Conservation (phyloP, 2,113 vertebrate genomes). For the Zapornia atra region DNA sequence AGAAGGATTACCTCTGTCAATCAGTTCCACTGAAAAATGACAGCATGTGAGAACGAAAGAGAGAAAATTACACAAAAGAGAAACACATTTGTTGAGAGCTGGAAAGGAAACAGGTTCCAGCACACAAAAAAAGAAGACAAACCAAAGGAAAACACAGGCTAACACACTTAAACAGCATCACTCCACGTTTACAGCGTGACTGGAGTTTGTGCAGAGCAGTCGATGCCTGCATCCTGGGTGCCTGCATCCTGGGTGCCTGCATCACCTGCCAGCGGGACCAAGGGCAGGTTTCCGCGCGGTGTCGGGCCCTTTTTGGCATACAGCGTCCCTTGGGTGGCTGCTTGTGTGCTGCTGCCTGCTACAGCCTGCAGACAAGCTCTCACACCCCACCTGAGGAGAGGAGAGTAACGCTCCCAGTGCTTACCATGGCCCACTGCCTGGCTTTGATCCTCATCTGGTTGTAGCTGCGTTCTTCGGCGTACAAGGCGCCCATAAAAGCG, state of each 20-base stretch:
- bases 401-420: not conserved
- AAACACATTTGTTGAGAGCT: slow-evolving; percentile 5
- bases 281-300: not conserved
- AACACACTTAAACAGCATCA: not conserved
- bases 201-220: not conserved
- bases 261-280: not conserved
- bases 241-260: accelerated
- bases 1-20: slow-evolving; percentile 65
- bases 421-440: slow-evolving; percentile 91
- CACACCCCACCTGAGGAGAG: too few relatives aligned
- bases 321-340: not conserved
- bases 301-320: not conserved
- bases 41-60: slow-evolving; percentile 65
- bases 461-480: slow-evolving; percentile 89
- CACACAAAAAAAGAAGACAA: not conserved
- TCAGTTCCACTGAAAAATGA: slow-evolving; percentile 64
- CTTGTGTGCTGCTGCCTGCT: not conserved
- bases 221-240: not conserved
- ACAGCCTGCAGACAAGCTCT: not conserved
- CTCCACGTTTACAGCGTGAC: accelerated
- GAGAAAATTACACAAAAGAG: slow-evolving; percentile 57
- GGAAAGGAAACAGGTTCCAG: not conserved
- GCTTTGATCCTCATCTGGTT: slow-evolving; percentile 88
- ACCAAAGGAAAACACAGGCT: not conserved
- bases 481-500: slow-evolving; percentile 90